Base-by-base conservation (phyloP, 2,113 vertebrate genomes). In the Oryzias woworae region DNA sequence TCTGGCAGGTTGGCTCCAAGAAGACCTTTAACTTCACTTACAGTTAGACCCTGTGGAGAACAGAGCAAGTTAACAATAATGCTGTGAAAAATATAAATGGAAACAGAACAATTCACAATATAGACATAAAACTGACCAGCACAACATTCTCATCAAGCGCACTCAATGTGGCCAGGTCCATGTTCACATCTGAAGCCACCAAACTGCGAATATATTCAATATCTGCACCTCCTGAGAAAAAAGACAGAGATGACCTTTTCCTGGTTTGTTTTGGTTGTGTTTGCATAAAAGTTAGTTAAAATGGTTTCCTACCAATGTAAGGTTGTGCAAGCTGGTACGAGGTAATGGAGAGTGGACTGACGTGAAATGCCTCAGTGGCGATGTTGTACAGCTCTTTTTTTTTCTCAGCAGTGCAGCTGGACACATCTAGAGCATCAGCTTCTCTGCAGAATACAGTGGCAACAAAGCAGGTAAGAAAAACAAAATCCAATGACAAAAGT, bases 241-340 rank as follows among this genome's bases (percentile, higher is more conserved):
- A 36, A 14, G 49, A 0, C 4, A n/a, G 8, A 41, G 1, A 43
- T 3, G 42, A 2, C 17, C 3, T 41, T 57, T 13, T n/a, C 12
- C 36, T 36, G 23, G 15, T 14, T 41, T 24, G 42, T 14, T 13
- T 31, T 14, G 13, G 4, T 3, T 23, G 47, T 44, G 20, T 22
- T 28, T 80, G 8, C 7, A 20, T 43, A 43, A 24, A 15, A 57
- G 23, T 43, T 24, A 31, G 44, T 23, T 22, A 26, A 24, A 24
- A 1, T 53, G 53, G 55, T n/a, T 64, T 0, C 90, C 58, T 81
- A 97, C 95, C 84, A 2, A 95, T 55, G 54, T 89, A 97, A 0
- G 90, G 23, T 28, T 46, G 15, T 7, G 87, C 86, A n/a, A 86
- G 90, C 43, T 56, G 41, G 44, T 92, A 94, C 28, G 79, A 74